Percentiles rank a stretch among this genome's conserved stretches.
phyloP scores from a whole-genome alignment of 1,140 invertebrate species.

The Brachystomella parvula region DNA sequence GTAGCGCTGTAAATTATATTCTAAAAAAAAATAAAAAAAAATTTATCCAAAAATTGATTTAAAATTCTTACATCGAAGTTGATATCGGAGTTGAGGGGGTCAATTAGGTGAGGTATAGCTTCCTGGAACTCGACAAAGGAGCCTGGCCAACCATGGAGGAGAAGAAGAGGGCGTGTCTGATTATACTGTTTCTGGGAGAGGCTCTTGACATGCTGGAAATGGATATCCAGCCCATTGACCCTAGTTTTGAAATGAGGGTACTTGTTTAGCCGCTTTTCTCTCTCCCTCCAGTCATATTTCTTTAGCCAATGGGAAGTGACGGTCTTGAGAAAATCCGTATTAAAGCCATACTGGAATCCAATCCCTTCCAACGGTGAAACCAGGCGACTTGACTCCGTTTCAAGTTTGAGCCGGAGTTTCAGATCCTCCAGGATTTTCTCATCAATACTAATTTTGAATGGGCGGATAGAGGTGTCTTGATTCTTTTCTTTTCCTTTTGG shows the following conservation, averaged over 20 bases:
- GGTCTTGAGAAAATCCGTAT: constrained; percentile 57
- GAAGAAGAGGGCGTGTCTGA: constrained; percentile 46
- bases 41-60: background rate
- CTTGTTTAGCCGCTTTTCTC: constrained; percentile 46
- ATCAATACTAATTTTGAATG: constrained; percentile 34
- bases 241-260: constrained; percentile 48
- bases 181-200: constrained; percentile 27
- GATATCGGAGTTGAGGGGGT: constrained; percentile 21
- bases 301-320: constrained; percentile 52
- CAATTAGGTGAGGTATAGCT: constrained; percentile 53
- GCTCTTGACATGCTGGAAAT: constrained; percentile 39
- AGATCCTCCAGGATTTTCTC: constrained; percentile 51
- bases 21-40: background rate
- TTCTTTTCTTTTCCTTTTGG: constrained; percentile 32
- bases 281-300: constrained; percentile 48
- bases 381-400: constrained; percentile 42
- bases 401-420: constrained; percentile 50
- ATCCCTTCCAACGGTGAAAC: constrained; percentile 57
- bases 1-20: no score
- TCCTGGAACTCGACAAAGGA: constrained; percentile 78
- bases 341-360: constrained; percentile 70
- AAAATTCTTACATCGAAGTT: constrained; percentile 48
- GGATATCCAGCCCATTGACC: constrained; percentile 49
- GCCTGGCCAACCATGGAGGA: constrained; percentile 87
- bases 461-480: constrained; percentile 31